Evolutionary conservation across 2,797 vertebrate genomes (phyloP), one percentile per base, ranked within the genome.

Genomic region (Scomberomorus guttatus): DNA sequence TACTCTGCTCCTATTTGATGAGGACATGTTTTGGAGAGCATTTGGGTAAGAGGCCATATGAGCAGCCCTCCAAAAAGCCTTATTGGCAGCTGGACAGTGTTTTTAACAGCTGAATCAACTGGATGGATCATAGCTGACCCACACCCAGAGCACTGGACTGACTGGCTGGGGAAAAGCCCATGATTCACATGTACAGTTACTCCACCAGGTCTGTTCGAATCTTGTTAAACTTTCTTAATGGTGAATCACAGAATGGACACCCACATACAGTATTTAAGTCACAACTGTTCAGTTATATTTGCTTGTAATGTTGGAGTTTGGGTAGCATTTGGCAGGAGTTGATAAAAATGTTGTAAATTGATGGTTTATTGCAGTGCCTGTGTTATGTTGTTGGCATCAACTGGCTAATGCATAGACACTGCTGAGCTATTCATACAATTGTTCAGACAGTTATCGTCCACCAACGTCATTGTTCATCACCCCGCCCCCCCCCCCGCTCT

Each of bases 101-200:
- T 90, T 90, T 82, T 74, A 92, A 87, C 89, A 89, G 89, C 81
- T 88, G 90, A 85, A 86, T 60, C 39, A 6, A 85, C 77, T 80
- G 81, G 69, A 81, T 61, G 64, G 86, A 85, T 88, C 79, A 51
- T 74, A 24, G 72, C 46, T 60, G 87, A 90, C 85, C 80, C 82
- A 90, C 86, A 86, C 91, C 79, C 90, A 75, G 67, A 64, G 37
- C 13, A 44, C 27, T 46, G 75, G 72, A 70, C 69, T n/a, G 51
- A 48, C 62, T 10, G 66, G 29, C 68, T 57, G 48, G 50, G 52
- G 73, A 80, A 75, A 85, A 83, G 61, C 72, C 55, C 27, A 62
- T 87, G 77, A 89, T 72, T 89, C 84, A 87, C 82, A 71, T 58
- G 57, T 48, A 73, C 75, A 69, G 69, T 80, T 48, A 68, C 82